Conservation (phyloP, 1,140 invertebrate genomes). For the Rhagoletis zephyria region DNA sequence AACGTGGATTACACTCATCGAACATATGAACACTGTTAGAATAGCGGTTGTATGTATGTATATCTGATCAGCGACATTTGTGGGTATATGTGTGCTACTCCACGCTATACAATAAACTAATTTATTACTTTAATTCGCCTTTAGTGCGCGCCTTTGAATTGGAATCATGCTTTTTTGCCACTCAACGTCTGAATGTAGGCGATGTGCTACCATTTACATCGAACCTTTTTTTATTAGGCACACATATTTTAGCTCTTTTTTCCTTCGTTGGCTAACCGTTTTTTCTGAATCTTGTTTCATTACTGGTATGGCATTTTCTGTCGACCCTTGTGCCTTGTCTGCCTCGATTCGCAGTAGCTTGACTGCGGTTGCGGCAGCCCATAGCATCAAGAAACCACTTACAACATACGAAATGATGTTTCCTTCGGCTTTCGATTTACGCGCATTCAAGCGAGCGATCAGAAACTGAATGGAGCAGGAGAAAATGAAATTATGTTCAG, state of each 20-base stretch:
- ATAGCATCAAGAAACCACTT: background rate
- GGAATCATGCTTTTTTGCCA: background rate
- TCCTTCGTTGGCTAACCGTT: background rate
- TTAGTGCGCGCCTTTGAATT: conserved; percentile 27
- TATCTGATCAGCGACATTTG: background rate
- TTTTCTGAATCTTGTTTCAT: background rate
- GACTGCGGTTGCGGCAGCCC: conserved; percentile 11
- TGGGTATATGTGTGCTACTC: background rate
- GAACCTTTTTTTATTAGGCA: background rate
- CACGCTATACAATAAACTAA: conserved; percentile 43
- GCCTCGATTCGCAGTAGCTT: background rate
- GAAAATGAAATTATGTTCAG: conserved; percentile 48
- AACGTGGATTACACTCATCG: background rate
- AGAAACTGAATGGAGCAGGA: background rate
- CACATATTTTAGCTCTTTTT: background rate
- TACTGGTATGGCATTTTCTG: background rate
- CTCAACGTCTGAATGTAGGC: background rate
- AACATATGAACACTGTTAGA: background rate
- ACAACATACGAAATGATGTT: conserved; percentile 43
- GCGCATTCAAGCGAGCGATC: background rate
- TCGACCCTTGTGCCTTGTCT: background rate
- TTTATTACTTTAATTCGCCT: conserved; percentile 50
- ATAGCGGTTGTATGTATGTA: background rate
- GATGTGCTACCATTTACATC: background rate
- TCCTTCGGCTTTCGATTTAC: conserved; percentile 20